A percentile compares a stretch with the other conserved stretches of the same genome.
Evolutionary conservation across 1,140 invertebrate genomes (phyloP).

Genomic region (Drosophila watanabei): DNA sequence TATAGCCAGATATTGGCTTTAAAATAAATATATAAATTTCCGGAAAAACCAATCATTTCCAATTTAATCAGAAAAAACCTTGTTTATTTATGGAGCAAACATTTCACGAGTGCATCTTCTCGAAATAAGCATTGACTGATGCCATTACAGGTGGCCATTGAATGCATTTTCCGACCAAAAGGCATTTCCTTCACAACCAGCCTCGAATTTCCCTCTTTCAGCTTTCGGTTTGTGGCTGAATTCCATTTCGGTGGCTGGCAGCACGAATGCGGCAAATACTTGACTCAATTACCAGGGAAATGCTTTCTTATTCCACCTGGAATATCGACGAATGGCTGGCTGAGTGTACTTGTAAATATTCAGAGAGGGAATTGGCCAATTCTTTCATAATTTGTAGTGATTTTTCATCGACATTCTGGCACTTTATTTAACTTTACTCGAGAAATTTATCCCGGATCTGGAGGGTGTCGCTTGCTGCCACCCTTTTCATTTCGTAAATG

Average conservation of each 20-base stretch:
- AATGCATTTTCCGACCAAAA: conserved; percentile 41
- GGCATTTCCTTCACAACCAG: conserved; percentile 29
- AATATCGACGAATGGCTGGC: conserved; percentile 3
- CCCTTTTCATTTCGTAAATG: conserved; percentile 56
- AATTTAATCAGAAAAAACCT: neutral
- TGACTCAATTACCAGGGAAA: conserved; percentile 34
- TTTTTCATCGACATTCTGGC: conserved; percentile 23
- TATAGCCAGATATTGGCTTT: neutral
- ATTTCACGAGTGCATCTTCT: conserved; percentile 18
- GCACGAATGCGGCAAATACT: conserved; percentile 36
- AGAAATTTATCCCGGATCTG: too few species aligned
- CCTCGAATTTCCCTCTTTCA: conserved; percentile 16
- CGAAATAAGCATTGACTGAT: conserved; percentile 59
- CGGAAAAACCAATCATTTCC: neutral
- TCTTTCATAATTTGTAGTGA: conserved; percentile 43
- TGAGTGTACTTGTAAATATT: conserved; percentile 41
- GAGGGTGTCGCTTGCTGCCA: neutral
- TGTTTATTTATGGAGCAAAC: too few species aligned
- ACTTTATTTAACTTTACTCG: conserved; percentile 12
- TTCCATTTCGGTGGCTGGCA: conserved; percentile 30
- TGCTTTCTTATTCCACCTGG: conserved; percentile 10
- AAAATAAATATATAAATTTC: neutral
- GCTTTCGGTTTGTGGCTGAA: conserved; percentile 33
- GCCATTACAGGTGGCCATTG: conserved; percentile 52
- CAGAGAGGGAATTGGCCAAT: conserved; percentile 22